Conservation (phyloP, 2,113 vertebrate species). For the Cichladusa arquata region DNA sequence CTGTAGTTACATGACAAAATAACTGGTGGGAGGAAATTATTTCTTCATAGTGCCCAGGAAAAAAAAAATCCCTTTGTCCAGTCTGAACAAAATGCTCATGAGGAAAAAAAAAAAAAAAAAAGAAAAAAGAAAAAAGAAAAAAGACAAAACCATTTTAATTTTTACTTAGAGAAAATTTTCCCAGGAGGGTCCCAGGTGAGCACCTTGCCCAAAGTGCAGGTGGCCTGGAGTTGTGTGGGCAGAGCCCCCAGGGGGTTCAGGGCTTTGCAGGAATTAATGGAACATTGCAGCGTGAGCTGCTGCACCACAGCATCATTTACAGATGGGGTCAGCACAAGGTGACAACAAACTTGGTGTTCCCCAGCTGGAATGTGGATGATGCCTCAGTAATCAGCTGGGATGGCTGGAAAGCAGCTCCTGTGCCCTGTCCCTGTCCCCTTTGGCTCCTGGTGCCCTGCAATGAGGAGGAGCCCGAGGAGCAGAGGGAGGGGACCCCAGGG, state of each 20-base stretch:
- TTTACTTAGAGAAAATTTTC: background rate
- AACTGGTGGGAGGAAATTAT: background rate
- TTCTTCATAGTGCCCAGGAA: background rate
- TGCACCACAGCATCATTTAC: background rate
- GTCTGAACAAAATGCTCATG: rapidly evolving
- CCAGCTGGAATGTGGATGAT: rapidly evolving
- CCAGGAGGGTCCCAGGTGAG: rapidly evolving
- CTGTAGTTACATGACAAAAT: background rate
- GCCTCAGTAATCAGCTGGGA: background rate
- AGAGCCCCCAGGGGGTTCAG: background rate
- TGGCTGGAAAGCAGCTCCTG: background rate
- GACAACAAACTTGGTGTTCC: background rate
- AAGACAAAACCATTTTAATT: background rate
- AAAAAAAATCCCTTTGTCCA: background rate
- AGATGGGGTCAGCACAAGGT: rapidly evolving
- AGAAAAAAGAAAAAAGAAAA: too few species aligned
- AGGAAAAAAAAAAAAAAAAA: too few species aligned
- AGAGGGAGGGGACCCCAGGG: background rate
- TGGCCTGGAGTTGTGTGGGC: background rate
- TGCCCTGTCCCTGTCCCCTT: background rate
- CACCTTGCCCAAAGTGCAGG: background rate
- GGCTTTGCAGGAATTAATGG: background rate
- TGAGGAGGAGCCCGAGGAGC: background rate
- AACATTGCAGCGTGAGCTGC: background rate
- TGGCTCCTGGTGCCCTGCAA: background rate